Conservation (phyloP, 1,140 invertebrate species). For the Potamilus streckersoni region DNA sequence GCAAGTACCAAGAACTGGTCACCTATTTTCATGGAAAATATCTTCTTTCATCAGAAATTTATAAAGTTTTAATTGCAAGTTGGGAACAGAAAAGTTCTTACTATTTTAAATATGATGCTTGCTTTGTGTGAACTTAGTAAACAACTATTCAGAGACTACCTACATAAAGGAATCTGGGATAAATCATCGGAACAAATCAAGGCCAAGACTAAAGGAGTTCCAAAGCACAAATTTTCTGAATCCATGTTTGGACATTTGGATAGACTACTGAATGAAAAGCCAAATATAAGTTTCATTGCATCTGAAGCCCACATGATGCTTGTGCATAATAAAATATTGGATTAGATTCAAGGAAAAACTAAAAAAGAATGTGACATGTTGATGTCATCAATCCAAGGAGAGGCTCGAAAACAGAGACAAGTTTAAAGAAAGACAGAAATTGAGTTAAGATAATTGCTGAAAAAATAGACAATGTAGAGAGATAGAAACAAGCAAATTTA, state of each 20-base stretch:
- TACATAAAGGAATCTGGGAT: not conserved
- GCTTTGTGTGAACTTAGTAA: constrained; percentile 9
- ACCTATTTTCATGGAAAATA: constrained; percentile 7
- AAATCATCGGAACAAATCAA: not conserved
- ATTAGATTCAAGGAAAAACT: too few relatives aligned
- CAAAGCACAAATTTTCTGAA: constrained; percentile 6
- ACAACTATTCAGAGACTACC: not conserved
- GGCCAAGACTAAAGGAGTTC: not conserved
- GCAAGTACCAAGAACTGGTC: not conserved
- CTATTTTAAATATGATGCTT: constrained; percentile 3
- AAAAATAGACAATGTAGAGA: too few relatives aligned
- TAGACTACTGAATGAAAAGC: not conserved
- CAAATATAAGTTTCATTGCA: too few relatives aligned
- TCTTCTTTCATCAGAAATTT: not conserved
- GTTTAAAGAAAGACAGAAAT: too few relatives aligned
- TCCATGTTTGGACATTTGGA: constrained; percentile 17
- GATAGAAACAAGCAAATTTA: too few relatives aligned
- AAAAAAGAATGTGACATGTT: too few relatives aligned
- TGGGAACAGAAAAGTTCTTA: constrained; percentile 15
- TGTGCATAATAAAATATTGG: too few relatives aligned
- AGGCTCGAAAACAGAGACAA: too few relatives aligned
- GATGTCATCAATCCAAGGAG: too few relatives aligned
- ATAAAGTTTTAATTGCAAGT: not conserved
- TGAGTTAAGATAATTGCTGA: too few relatives aligned
- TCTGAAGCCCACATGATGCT: too few relatives aligned